Evolutionary conservation across 1,140 invertebrate species (phyloP), one percentile per base, ranked within the genome.

Genomic region (Augochlora pura): DNA sequence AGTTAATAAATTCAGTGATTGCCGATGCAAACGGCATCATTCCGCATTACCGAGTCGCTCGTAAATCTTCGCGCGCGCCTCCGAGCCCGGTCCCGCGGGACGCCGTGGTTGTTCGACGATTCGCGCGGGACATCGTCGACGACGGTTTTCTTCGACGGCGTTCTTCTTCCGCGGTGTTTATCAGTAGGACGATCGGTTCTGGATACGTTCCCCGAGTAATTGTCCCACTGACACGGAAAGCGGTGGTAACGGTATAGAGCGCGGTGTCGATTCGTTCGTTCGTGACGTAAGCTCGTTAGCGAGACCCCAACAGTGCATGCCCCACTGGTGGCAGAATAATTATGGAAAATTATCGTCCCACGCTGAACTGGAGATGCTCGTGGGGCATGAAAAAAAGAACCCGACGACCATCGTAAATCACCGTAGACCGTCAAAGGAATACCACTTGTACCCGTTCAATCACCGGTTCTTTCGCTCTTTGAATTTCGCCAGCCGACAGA

Each of bases 1-100:
- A 83, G 84, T 88, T 88, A 87, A 89, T 89, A 89, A 89, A 88
- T 88, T 82, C 75, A 73, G 7, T 42, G 67, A 62, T 66, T n/a
- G 12, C 54, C 63, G 25, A 25, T 21, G 69, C 68, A 77, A 77
- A 71, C 71, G 71, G 68, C 68, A 38, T 32, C 68, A 78, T 78
- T 78, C 64, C 76, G 46, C 49, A 71, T 78, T 72, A 65, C 76
- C 46, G 62, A 54, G 42, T 4, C 60, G 67, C 59, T 49, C 69
- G 46, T 77, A 62, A 77, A 70, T 77, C 42, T 14, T 49, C 18
- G 12, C 3, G 7, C 9, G n/a, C 46, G 38, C 65, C 21, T 12
- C 16, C 32, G 60, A 73, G 52, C n/a, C 18, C n/a, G 23, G 52
- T 63, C 54, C 54, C 62, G 49, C 49, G 54, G 38, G 60, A 14